Evolutionary conservation across 2,113 vertebrate genomes (phyloP).

Genomic region (Xiphorhynchus elegans): DNA sequence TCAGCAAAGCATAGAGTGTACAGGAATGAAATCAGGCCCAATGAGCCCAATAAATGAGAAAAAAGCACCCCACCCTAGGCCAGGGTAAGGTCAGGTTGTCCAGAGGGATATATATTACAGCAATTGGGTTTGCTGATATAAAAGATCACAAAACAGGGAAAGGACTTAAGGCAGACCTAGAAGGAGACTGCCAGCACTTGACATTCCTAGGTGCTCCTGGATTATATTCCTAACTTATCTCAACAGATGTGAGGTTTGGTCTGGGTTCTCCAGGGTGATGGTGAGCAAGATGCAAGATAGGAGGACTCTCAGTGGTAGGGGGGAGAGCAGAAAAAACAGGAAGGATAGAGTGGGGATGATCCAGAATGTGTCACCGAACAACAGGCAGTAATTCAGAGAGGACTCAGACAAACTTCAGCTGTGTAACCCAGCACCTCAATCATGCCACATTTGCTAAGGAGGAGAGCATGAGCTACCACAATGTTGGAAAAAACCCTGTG

Average conservation of each 20-base stretch:
- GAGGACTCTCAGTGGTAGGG: neutral
- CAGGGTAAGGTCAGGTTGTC: constrained; percentile 20
- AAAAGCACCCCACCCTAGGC: neutral
- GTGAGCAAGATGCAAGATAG: neutral
- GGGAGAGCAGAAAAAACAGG: neutral
- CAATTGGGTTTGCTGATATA: neutral
- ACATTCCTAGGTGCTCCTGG: neutral
- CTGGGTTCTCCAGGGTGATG: neutral
- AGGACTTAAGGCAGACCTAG: neutral
- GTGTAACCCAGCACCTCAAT: neutral
- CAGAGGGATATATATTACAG: neutral
- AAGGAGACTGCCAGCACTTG: neutral
- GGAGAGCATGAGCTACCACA: neutral
- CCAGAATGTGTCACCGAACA: neutral
- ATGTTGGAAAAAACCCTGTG: neutral
- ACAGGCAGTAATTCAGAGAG: neutral
- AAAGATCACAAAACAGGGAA: neutral
- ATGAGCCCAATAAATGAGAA: constrained; percentile 49
- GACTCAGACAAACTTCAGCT: neutral
- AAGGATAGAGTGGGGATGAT: neutral
- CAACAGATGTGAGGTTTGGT: neutral
- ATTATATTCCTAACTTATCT: neutral
- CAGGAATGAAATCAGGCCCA: constrained; percentile 36
- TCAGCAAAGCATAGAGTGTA: constrained; percentile 51
- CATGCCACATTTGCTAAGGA: neutral